A percentile compares a stretch with the other conserved stretches of the same genome.
phyloP scores from a whole-genome alignment of 1,140 invertebrate species.

The Pseudachorutes palmiensis region DNA sequence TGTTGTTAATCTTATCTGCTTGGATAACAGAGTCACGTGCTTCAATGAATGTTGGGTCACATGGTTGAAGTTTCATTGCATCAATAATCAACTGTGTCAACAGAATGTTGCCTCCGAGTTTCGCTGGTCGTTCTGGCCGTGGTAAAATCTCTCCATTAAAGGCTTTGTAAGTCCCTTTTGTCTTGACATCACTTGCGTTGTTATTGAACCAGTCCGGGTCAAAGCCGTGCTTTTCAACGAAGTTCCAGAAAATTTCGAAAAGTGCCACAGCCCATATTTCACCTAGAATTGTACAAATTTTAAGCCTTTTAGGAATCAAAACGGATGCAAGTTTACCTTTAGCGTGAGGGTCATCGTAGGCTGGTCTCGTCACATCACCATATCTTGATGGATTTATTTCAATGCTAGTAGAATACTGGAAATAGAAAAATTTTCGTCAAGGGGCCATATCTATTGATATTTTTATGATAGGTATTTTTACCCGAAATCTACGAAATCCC shows the following conservation, averaged over 20 bases:
- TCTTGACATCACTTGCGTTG: too few species aligned
- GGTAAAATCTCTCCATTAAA: too few species aligned
- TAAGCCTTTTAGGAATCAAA: not conserved
- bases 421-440: not conserved
- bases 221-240: conserved; percentile 8
- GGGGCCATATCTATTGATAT: not conserved
- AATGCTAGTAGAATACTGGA: conserved; percentile 7
- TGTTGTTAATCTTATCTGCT: conserved; percentile 6
- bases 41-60: not conserved
- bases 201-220: not conserved
- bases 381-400: not conserved
- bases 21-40: not conserved
- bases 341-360: not conserved
- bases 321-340: not conserved
- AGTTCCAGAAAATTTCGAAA: conserved; percentile 4
- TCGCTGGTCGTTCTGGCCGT: too few species aligned
- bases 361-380: not conserved
- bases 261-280: conserved; percentile 5
- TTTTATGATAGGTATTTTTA: not conserved
- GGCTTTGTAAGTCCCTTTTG: too few species aligned
- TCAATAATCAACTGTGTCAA: not conserved
- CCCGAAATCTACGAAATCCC: not conserved
- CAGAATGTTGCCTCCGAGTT: not conserved
- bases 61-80: conserved; percentile 1
- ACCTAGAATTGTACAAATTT: not conserved